Base-by-base conservation (phyloP, 92 coral and sea anemone species). In the Pocillopora grandis region DNA sequence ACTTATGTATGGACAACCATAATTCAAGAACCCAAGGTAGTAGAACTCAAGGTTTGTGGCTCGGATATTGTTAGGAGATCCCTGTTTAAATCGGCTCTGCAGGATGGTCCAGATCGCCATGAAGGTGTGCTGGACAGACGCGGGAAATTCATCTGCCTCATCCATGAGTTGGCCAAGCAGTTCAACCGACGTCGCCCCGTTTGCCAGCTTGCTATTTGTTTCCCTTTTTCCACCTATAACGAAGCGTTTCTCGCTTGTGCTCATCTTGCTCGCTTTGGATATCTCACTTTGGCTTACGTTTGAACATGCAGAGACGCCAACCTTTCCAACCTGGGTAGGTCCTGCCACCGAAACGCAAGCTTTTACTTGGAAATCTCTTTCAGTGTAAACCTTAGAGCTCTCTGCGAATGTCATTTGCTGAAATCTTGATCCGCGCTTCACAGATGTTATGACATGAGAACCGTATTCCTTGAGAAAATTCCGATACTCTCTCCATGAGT, bases 21-120 rank as follows among this genome's bases (percentile, higher is more conserved):
- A 66, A 27, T 66, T 21, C 71, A 66, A 66, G 71, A 23, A 66
- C 3, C 71, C 71, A 3, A 21, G 71, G 71, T 66, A 66, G 36
- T 66, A 66, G 15, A 21, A 36, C 71, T 66, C 71, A 10, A 66
- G 71, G 71, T 66, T 66, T 66, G 31, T n/a, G 31, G 71, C 42
- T n/a, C 71, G 23, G 71, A 66, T 66, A 35, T 66, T 33, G 71
- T 66, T 66, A 13, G 42, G 71, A 21, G 71, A 66, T 21, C 71
- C 71, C 56, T 13, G 57, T 35, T 69, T 14, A 20, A 66, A 64
- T 31, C 67, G 76, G 1, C 76, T 71, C 9, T 76, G 73, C 8
- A 82, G 80, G 65, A 88, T 58, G 58, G 76, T 75, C 87, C 90
- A 88, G 27, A 88, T 78, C 14, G 90, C 77, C 12, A 65, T 88